Conservation (phyloP, 2,888 invertebrate species). For the Seira sanloemensis region DNA sequence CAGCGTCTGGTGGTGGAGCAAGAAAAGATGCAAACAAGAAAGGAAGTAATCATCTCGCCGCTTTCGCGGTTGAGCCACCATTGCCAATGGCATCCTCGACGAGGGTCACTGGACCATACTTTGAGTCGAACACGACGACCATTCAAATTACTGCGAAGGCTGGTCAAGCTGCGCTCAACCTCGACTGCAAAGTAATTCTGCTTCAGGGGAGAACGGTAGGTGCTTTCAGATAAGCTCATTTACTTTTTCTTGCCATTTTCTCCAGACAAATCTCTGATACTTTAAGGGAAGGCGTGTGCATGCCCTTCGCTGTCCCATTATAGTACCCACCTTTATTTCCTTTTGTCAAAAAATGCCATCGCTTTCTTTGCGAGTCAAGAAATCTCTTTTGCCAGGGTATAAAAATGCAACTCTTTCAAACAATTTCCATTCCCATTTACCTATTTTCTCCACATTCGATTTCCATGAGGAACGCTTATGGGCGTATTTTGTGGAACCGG, state of each 20-base stretch:
- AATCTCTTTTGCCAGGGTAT: too few species aligned
- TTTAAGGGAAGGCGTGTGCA: background rate
- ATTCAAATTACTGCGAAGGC: constrained; percentile 80
- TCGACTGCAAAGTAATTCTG: constrained; percentile 80
- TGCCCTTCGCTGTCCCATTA: background rate
- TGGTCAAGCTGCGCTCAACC: constrained; percentile 79
- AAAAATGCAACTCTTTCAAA: too few species aligned
- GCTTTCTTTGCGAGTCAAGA: too few species aligned
- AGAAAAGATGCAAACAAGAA: constrained; percentile 32
- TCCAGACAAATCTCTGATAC: background rate
- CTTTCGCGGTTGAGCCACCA: constrained; percentile 49
- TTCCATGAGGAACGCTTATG: background rate
- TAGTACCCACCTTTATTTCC: background rate
- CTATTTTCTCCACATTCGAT: background rate
- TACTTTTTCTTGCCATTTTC: background rate
- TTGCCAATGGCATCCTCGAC: constrained; percentile 60
- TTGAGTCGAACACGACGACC: constrained; percentile 79
- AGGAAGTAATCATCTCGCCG: constrained; percentile 34
- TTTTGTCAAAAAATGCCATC: too few species aligned
- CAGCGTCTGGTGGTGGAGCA: constrained; percentile 6
- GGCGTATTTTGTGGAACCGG: background rate
- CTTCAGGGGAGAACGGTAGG: constrained; percentile 81
- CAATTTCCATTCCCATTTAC: background rate
- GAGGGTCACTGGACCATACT: constrained; percentile 77
- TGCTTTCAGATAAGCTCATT: constrained; percentile 44